Evolutionary conservation across 2,888 invertebrate species (phyloP).

Genomic region (Limnephilus lunatus): DNA sequence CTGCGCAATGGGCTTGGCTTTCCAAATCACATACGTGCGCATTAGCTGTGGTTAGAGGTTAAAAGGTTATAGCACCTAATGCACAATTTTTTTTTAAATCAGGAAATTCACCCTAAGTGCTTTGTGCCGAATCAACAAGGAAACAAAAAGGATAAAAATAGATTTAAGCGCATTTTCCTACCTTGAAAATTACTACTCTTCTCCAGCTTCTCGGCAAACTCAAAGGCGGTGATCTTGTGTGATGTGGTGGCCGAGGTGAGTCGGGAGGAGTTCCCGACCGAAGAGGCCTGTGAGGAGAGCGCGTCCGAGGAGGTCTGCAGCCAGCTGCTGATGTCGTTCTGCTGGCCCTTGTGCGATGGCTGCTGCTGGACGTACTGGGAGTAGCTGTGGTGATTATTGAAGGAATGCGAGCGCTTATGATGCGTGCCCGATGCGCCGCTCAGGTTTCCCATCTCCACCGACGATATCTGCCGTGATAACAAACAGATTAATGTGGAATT

Average conservation of each 20-base stretch:
- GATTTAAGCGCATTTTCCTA: conserved; percentile 66
- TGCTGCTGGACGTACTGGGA: conserved; percentile 80
- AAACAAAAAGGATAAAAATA: not conserved
- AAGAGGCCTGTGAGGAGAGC: conserved; percentile 74
- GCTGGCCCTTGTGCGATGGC: conserved; percentile 78
- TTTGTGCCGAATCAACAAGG: too few species aligned
- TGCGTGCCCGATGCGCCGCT: conserved; percentile 72
- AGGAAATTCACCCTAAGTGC: too few species aligned
- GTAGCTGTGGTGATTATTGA: conserved; percentile 84
- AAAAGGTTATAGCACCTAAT: too few species aligned
- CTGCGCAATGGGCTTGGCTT: too few species aligned
- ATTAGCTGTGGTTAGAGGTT: too few species aligned
- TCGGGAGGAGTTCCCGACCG: conserved; percentile 69
- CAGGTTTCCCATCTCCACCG: conserved; percentile 68
- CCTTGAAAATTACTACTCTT: conserved; percentile 79
- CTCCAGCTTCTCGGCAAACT: conserved; percentile 77
- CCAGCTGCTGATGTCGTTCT: conserved; percentile 78
- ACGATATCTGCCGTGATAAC: conserved; percentile 66
- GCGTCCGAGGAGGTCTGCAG: conserved; percentile 76
- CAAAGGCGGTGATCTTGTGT: conserved; percentile 78
- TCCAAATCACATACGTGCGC: too few species aligned
- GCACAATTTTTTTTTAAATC: too few species aligned
- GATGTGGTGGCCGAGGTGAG: conserved; percentile 75
- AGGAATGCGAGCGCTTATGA: conserved; percentile 84
- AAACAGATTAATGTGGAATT: not conserved